phyloP scores from a whole-genome alignment of 2,888 invertebrate genomes.

The Scelioninae gen. 2 region DNA sequence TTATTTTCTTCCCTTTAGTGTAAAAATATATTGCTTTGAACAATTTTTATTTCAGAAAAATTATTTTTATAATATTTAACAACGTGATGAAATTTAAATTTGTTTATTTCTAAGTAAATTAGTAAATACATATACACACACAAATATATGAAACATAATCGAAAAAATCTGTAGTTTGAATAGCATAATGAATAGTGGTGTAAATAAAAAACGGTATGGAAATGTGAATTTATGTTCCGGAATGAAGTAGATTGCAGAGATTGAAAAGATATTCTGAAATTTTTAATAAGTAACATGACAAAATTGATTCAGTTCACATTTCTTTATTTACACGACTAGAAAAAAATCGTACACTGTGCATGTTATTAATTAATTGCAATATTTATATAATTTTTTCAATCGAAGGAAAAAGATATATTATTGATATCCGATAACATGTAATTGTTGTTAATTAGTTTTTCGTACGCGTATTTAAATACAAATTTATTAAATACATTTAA shows the following conservation, averaged over 20 bases:
- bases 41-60: constrained; percentile 4
- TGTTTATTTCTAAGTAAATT: constrained; percentile 24
- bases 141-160: constrained; percentile 37
- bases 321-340: constrained; percentile 32
- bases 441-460: no score
- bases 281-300: no score
- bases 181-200: constrained; percentile 36
- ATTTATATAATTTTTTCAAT: constrained; percentile 29
- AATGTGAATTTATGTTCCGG: constrained; percentile 4
- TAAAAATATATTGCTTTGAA: neutral
- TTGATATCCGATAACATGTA: no score
- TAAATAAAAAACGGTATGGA: constrained; percentile 24
- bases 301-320: constrained; percentile 7
- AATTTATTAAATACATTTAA: no score
- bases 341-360: constrained; percentile 37
- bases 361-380: constrained; percentile 42
- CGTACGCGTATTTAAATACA: no score
- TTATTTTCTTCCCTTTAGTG: no score
- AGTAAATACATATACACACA: constrained; percentile 24
- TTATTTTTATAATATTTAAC: constrained; percentile 30
- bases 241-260: no score
- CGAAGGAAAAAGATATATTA: no score
- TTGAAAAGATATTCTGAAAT: no score
- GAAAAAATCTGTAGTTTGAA: constrained; percentile 38
- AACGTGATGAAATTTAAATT: constrained; percentile 8